A percentile compares a stretch with the other conserved stretches of the same genome.
These are phyloP conservation scores for Lithosia quadra DNA, from an alignment of 2,888 invertebrate genomes.

Conservation along the genomic window DNA sequence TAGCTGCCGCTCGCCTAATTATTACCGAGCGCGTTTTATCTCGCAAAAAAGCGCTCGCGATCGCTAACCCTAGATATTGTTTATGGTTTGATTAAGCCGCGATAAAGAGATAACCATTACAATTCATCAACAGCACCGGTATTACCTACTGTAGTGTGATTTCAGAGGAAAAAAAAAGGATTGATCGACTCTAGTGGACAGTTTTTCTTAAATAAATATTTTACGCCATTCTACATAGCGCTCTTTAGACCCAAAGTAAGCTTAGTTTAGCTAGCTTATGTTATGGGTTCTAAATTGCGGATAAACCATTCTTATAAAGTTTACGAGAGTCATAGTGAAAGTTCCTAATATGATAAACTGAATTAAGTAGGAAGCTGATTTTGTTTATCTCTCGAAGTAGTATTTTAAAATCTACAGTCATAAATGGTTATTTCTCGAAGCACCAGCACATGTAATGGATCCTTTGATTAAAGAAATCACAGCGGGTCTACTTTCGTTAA, in stretches of 20 bases:
- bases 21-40: slow-evolving; percentile 53
- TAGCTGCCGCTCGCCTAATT: slow-evolving; percentile 49
- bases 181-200: not conserved
- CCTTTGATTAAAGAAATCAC: not conserved
- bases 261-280: no score
- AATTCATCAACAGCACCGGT: not conserved
- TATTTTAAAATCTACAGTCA: not conserved
- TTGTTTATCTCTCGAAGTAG: not conserved
- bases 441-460: not conserved
- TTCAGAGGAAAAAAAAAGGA: not conserved
- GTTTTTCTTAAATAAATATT: no score
- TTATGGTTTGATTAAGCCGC: not conserved
- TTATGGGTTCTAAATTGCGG: no score
- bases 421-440: no score
- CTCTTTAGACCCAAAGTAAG: no score
- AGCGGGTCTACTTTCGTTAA: not conserved
- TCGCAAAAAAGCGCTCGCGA: slow-evolving; percentile 40
- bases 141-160: not conserved
- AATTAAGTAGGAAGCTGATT: not conserved
- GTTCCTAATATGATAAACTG: not conserved
- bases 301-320: no score
- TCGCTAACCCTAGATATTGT: slow-evolving; percentile 12
- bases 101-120: not conserved
- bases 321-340: not conserved
- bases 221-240: no score